phyloP scores from a whole-genome alignment of 1,140 invertebrate species.

The Acromyrmex charruanus region DNA sequence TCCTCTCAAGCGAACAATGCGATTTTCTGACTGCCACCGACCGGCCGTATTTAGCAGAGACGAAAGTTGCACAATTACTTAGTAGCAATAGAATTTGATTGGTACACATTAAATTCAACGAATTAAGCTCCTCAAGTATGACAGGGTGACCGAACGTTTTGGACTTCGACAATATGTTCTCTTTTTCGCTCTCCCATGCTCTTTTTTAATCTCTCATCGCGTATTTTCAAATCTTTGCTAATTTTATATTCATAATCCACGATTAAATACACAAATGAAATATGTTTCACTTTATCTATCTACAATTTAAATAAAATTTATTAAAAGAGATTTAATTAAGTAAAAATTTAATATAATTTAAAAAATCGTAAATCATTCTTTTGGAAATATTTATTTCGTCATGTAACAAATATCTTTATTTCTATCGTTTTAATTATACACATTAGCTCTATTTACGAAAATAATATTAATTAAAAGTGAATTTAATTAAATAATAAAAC shows the following conservation, averaged over 20 bases:
- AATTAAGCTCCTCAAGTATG: not conserved
- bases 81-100: slow-evolving; percentile 36
- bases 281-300: not conserved
- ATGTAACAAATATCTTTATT: not conserved
- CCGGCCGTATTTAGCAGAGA: not conserved
- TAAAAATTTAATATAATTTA: not conserved
- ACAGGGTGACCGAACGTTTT: not conserved
- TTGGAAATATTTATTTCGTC: not conserved
- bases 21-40: not conserved
- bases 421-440: not conserved
- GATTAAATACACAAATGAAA: slow-evolving; percentile 8
- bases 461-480: not conserved
- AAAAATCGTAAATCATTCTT: not conserved
- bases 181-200: not conserved
- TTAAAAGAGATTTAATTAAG: not conserved
- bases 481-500: not conserved
- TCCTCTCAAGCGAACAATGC: not conserved
- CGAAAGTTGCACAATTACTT: slow-evolving; percentile 1
- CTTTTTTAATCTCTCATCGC: not conserved
- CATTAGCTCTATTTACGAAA: not conserved
- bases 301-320: not conserved
- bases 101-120: slow-evolving; percentile 6
- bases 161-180: not conserved
- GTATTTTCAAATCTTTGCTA: not conserved
- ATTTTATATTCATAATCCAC: slow-evolving; percentile 1